These are phyloP conservation scores for Tholera decimalis DNA, from an alignment of 2,888 invertebrate species.

Conservation along the genomic window DNA sequence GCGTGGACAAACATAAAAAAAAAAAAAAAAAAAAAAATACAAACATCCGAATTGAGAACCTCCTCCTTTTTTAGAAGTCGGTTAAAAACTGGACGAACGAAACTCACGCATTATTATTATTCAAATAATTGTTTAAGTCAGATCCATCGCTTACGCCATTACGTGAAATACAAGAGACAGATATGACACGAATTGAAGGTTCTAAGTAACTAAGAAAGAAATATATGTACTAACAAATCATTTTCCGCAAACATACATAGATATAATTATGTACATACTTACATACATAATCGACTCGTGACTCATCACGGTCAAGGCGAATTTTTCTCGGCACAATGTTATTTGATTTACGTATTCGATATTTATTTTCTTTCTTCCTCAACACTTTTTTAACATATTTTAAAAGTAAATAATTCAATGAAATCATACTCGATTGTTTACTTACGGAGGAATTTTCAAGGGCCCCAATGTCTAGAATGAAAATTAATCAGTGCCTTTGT, in stretches of 20 bases:
- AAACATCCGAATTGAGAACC: too few species aligned
- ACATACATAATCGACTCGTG: conserved; percentile 28
- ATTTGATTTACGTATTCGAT: conserved; percentile 55
- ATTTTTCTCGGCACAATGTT: conserved; percentile 33
- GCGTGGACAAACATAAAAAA: too few species aligned
- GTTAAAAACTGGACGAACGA: too few species aligned
- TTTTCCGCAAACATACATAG: background rate
- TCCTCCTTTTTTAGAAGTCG: too few species aligned
- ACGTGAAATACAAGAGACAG: background rate
- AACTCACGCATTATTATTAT: background rate
- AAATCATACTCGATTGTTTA: conserved; percentile 29
- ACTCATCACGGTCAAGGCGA: conserved; percentile 59
- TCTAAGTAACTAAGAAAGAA: background rate
- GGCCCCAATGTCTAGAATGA: conserved; percentile 34
- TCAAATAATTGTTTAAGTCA: background rate
- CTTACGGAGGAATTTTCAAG: conserved; percentile 29
- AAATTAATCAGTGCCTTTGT: conserved; percentile 63
- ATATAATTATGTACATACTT: conserved; percentile 12
- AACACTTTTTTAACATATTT: conserved; percentile 43
- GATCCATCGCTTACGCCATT: background rate
- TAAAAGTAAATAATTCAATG: conserved; percentile 46
- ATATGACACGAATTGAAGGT: background rate
- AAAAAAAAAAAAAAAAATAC: too few species aligned
- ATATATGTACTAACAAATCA: conserved; percentile 3
- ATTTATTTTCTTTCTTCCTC: conserved; percentile 48